Conservation (phyloP, 2,113 vertebrate species). For the Halichoeres trimaculatus region DNA sequence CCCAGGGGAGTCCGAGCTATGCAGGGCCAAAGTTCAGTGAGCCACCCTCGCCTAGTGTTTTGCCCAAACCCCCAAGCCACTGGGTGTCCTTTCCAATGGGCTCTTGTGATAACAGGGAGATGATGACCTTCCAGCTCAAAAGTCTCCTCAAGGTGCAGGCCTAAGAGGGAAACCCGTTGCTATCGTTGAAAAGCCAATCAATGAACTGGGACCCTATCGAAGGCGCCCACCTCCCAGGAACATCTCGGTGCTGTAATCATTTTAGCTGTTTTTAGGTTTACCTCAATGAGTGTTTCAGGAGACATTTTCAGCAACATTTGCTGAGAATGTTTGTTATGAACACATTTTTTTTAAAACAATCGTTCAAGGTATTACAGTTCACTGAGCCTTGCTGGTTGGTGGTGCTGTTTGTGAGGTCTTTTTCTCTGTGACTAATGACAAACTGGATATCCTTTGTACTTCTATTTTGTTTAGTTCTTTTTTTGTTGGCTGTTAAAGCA, state of each 20-base stretch:
- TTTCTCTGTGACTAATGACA: slow-evolving; percentile 69
- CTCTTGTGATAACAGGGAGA: slow-evolving; percentile 91
- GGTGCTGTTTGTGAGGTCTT: slow-evolving; percentile 44
- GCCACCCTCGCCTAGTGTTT: slow-evolving; percentile 94
- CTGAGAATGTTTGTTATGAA: slow-evolving; percentile 31
- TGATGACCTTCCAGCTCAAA: slow-evolving; percentile 98
- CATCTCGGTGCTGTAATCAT: slow-evolving; percentile 68
- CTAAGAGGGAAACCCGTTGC: slow-evolving; percentile 75
- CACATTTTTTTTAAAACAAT: slow-evolving; percentile 25
- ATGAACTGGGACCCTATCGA: slow-evolving; percentile 60
- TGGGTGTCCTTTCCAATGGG: slow-evolving; percentile 93
- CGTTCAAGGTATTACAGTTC: slow-evolving; percentile 58
- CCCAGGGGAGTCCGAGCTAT: slow-evolving; percentile 90
- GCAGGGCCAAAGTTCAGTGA: slow-evolving; percentile 98
- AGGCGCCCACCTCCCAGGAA: slow-evolving; percentile 68
- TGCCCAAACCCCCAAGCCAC: slow-evolving; percentile 96
- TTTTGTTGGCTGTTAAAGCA: slow-evolving; percentile 76
- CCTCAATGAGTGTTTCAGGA: slow-evolving; percentile 10
- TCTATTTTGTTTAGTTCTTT: slow-evolving; percentile 77
- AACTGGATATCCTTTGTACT: slow-evolving; percentile 76
- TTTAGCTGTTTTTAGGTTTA: slow-evolving; percentile 68
- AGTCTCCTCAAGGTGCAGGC: slow-evolving; percentile 97
- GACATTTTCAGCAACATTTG: slow-evolving; percentile 33
- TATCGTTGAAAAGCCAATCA: slow-evolving; percentile 46
- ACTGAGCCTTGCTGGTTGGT: slow-evolving; percentile 77